Evolutionary conservation across 1,140 invertebrate species (phyloP).

Genomic region (Epicauta chinensis): DNA sequence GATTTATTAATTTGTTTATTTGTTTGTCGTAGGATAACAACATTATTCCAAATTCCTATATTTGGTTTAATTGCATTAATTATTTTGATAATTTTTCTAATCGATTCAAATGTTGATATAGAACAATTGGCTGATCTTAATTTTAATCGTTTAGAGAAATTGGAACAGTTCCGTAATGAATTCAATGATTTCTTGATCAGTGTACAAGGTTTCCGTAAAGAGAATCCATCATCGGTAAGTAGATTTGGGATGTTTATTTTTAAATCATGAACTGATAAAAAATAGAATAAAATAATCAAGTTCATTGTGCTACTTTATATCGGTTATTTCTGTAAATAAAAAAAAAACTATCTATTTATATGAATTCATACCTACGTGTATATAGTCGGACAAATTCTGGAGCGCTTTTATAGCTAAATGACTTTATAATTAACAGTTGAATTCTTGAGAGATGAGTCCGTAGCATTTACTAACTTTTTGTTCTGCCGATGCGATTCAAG

Average conservation of each 20-base stretch:
- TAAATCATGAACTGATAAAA: too few species aligned
- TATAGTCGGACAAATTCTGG: too few species aligned
- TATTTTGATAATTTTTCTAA: constrained; percentile 12
- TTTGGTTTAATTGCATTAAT: constrained; percentile 22
- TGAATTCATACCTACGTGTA: too few species aligned
- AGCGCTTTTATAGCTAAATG: too few species aligned
- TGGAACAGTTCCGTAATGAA: constrained; percentile 5
- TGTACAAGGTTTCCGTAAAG: constrained; percentile 18
- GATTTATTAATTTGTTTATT: too few species aligned
- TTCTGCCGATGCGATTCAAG: too few species aligned
- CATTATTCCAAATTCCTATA: constrained; percentile 20
- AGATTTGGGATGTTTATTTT: too few species aligned
- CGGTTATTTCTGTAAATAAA: background rate
- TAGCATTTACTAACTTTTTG: too few species aligned
- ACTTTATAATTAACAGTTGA: too few species aligned
- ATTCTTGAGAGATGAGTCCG: too few species aligned
- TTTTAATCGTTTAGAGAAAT: constrained; percentile 9
- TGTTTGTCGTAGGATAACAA: constrained; percentile 18
- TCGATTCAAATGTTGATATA: constrained; percentile 19
- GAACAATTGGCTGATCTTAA: background rate
- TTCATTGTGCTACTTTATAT: background rate
- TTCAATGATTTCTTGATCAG: constrained; percentile 4
- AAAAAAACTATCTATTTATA: background rate
- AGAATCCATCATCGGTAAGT: constrained; percentile 24
- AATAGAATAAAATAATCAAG: too few species aligned